phyloP scores from a whole-genome alignment of 2,113 vertebrate species.

The Notothenia coriiceps region DNA sequence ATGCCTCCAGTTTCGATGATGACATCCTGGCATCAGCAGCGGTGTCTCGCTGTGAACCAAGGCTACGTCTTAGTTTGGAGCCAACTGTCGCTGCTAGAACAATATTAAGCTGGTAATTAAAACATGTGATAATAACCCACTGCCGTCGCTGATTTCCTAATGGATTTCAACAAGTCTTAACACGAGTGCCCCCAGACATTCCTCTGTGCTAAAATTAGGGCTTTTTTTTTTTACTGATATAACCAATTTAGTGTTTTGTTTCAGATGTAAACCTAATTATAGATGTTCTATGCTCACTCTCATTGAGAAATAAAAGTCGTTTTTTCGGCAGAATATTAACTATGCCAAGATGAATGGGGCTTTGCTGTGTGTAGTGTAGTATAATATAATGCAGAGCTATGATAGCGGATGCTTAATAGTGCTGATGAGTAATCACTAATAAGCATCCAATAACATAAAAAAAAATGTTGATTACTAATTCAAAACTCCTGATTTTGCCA shows the following conservation, averaged over 20 bases:
- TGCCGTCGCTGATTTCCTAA: constrained; percentile 64
- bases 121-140: constrained; percentile 65
- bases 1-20: constrained; percentile 60
- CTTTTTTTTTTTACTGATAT: constrained; percentile 29
- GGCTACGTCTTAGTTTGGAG: constrained; percentile 40
- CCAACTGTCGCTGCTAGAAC: constrained; percentile 48
- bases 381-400: constrained; percentile 44
- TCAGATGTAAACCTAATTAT: constrained; percentile 53
- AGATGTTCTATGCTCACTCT: constrained; percentile 34
- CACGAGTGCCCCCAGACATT: constrained; percentile 40
- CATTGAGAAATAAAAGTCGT: constrained; percentile 28
- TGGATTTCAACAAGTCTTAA: constrained; percentile 66
- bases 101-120: constrained; percentile 74
- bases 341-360: constrained; percentile 10
- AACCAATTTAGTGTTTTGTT: constrained; percentile 48
- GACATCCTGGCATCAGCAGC: constrained; percentile 51
- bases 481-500: constrained; percentile 57
- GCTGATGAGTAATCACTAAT: constrained; percentile 58
- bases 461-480: constrained; percentile 55
- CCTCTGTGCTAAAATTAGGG: constrained; percentile 38
- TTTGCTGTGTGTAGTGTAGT: constrained; percentile 27
- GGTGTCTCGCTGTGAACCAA: constrained; percentile 44
- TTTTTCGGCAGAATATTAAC: constrained; percentile 29
- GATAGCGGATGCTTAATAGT: constrained; percentile 62
- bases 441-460: constrained; percentile 58